Conservation (phyloP, 2,888 invertebrate species). For the Stegophylla sp. region DNA sequence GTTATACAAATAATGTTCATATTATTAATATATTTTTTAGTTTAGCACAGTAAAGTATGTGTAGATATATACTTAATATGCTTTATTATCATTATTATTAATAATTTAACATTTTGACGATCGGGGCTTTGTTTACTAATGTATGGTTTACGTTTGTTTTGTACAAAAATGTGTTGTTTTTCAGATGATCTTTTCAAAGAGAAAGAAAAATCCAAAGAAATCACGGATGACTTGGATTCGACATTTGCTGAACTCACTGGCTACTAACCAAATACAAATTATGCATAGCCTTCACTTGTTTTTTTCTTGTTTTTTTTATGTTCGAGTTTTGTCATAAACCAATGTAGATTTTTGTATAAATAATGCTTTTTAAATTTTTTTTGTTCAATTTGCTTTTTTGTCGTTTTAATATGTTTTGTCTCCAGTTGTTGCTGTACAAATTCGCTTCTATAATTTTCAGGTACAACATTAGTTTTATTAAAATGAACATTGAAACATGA, state of each 20-base stretch:
- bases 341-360: slow-evolving; percentile 54
- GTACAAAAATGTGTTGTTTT: slow-evolving; percentile 65
- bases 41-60: slow-evolving; percentile 18
- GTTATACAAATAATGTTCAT: slow-evolving; percentile 9
- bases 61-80: slow-evolving; percentile 18
- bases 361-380: slow-evolving; percentile 58
- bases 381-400: slow-evolving; percentile 57
- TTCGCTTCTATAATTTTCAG: slow-evolving; percentile 56
- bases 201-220: slow-evolving; percentile 82
- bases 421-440: slow-evolving; percentile 56
- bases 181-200: slow-evolving; percentile 81
- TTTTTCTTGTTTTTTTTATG: slow-evolving; percentile 59
- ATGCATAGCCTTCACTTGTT: slow-evolving; percentile 56
- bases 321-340: slow-evolving; percentile 55
- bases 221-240: slow-evolving; percentile 77
- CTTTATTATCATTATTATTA: slow-evolving; percentile 27
- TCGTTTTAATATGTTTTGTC: slow-evolving; percentile 53
- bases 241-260: slow-evolving; percentile 78
- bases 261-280: slow-evolving; percentile 67
- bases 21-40: slow-evolving; percentile 21
- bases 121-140: slow-evolving; percentile 36
- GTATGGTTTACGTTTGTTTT: slow-evolving; percentile 43
- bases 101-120: slow-evolving; percentile 28
- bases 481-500: slow-evolving; percentile 27
- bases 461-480: slow-evolving; percentile 20